Percentiles rank a stretch among this genome's conserved stretches.
These are phyloP conservation scores for Zaprionus kolodkinae DNA, from an alignment of 1,140 invertebrate species.

Conservation along the genomic window DNA sequence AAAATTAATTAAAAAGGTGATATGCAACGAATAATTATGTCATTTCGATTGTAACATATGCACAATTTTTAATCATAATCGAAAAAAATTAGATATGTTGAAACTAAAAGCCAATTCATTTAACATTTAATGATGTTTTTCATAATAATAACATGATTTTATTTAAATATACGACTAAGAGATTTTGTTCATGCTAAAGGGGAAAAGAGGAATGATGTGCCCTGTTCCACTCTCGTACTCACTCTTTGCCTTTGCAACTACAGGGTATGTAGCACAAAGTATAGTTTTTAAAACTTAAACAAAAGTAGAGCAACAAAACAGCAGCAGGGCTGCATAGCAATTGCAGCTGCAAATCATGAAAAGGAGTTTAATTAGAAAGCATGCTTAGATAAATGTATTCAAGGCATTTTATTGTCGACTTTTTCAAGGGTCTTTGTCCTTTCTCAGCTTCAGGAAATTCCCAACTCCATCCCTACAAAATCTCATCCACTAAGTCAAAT, in stretches of 20 bases:
- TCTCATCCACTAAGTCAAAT: background rate
- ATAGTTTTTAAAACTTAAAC: background rate
- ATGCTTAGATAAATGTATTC: background rate
- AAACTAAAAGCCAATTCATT: too few relatives aligned
- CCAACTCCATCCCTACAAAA: background rate
- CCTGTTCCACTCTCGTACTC: background rate
- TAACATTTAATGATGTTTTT: too few relatives aligned
- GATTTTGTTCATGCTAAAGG: too few relatives aligned
- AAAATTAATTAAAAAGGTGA: too few relatives aligned
- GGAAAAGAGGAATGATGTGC: too few relatives aligned
- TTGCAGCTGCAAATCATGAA: constrained; percentile 1
- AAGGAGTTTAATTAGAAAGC: background rate
- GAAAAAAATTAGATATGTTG: too few relatives aligned
- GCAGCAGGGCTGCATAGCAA: background rate
- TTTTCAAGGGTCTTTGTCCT: too few relatives aligned
- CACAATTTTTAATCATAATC: too few relatives aligned
- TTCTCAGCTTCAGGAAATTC: background rate
- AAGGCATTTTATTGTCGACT: background rate
- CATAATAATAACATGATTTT: too few relatives aligned
- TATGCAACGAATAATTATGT: too few relatives aligned
- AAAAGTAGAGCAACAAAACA: background rate
- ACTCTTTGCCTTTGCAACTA: background rate
- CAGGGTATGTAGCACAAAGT: background rate
- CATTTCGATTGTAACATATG: too few relatives aligned
- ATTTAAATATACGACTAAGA: too few relatives aligned